Evolutionary conservation across 2,797 vertebrate genomes (phyloP), one percentile per base, ranked within the genome.

Genomic region (Eulemur mongoz): DNA sequence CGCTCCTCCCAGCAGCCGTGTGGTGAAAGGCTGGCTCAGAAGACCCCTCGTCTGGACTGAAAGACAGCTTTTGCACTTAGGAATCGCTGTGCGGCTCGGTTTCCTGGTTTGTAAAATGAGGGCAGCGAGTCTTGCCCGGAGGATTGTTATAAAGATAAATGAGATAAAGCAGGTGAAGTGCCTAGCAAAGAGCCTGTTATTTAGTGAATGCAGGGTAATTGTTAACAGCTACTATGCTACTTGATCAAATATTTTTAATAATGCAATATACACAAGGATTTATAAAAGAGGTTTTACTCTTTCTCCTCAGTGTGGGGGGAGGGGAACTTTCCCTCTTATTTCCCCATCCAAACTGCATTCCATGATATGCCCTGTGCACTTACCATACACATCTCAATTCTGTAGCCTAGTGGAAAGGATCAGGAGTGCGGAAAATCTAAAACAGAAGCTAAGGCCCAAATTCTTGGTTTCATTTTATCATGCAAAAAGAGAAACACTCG

Each of bases 351-450:
- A 48, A 61, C 69, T 81, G n/a, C n/a, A 61, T 89, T 78, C 35
- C 59, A 1, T 14, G 87, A 69, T 70, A 83, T 75, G 76, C 23
- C 48, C 22, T 65, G 20, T 54, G 54, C 5, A 38, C 88, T 90
- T 50, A 87, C 70, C 69, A 89, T 72, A 95, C 91, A 96, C 30
- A 89, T 89, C 83, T 95, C 88, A 95, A 87, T 96, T 72, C 83
- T 96, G 89, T 95, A 91, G 92, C 80, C 69, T 87, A 76, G 67
- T 61, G 78, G 63, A 87, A 89, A 30, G 63, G 23, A 72, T 87
- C 67, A 54, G 22, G 76, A 80, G 65, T 67, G 52, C 94, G 65
- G 88, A 93, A 94, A 96, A 96, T 95, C 59, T 87, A 65, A 87
- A 95, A 76, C 86, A 93, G 92, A 45, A 63, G 69, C 43, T 40